phyloP scores from a whole-genome alignment of 2,797 vertebrate genomes.

The Anabas testudineus region DNA sequence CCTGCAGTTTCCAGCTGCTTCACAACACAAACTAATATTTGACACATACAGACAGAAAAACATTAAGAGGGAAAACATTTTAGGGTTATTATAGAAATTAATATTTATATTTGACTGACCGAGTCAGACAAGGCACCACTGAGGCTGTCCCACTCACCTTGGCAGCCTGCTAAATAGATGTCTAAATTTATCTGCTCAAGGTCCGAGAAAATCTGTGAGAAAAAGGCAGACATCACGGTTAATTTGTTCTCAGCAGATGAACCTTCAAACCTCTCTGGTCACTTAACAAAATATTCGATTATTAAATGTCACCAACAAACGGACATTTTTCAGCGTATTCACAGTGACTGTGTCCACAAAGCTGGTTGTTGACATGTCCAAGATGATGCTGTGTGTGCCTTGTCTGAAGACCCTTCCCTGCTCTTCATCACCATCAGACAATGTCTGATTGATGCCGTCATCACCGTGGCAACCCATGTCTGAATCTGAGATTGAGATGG shows the following conservation, averaged over 20 bases:
- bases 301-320: neutral
- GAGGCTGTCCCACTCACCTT: conserved; percentile 81
- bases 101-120: conserved; percentile 33
- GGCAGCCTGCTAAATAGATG: conserved; percentile 88
- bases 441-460: conserved; percentile 21
- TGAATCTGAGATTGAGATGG: conserved; percentile 46
- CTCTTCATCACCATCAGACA: conserved; percentile 14
- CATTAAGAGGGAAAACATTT: conserved; percentile 3
- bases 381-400: conserved; percentile 84
- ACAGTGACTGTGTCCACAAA: conserved; percentile 86
- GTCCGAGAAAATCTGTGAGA: conserved; percentile 89
- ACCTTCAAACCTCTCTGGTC: neutral
- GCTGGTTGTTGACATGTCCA: conserved; percentile 89
- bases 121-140: conserved; percentile 11
- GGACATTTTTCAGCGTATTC: conserved; percentile 80
- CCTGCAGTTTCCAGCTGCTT: conserved; percentile 86
- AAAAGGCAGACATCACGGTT: conserved; percentile 3
- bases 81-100: conserved; percentile 30
- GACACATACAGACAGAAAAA: conserved; percentile 35
- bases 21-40: conserved; percentile 84
- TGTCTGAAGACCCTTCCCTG: neutral
- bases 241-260: neutral
- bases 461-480: conserved; percentile 13
- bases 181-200: conserved; percentile 90
- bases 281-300: neutral